These are phyloP conservation scores for Seriola rivoliana DNA, from an alignment of 2,113 vertebrate species.

Conservation along the genomic window DNA sequence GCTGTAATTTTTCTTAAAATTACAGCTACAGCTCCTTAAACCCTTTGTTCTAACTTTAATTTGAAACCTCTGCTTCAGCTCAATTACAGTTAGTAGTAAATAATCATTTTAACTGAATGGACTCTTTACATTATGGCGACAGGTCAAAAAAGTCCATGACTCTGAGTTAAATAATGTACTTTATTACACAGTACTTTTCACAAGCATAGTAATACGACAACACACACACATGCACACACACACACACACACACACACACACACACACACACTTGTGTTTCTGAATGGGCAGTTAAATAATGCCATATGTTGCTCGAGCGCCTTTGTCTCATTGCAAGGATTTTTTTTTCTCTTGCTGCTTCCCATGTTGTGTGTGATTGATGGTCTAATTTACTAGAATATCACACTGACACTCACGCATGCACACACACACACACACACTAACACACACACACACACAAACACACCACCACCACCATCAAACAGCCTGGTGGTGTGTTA, in stretches of 20 bases:
- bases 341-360: slow-evolving; percentile 61
- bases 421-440: slow-evolving; percentile 47
- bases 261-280: slow-evolving; percentile 59
- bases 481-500: slow-evolving; percentile 21
- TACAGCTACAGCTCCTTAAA: too few species aligned
- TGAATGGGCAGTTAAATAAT: slow-evolving; percentile 82
- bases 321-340: slow-evolving; percentile 74
- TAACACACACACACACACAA: neutral
- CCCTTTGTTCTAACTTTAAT: neutral
- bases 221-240: slow-evolving; percentile 26
- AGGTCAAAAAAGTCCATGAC: slow-evolving; percentile 14
- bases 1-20: neutral
- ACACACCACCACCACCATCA: slow-evolving; percentile 8
- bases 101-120: slow-evolving; percentile 25
- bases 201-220: neutral
- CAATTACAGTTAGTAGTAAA: neutral
- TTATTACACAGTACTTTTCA: slow-evolving; percentile 1
- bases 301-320: slow-evolving; percentile 80
- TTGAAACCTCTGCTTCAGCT: neutral
- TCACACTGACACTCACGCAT: slow-evolving; percentile 62
- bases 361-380: slow-evolving; percentile 82
- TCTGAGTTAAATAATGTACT: slow-evolving; percentile 7
- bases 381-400: slow-evolving; percentile 85
- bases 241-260: slow-evolving; percentile 33
- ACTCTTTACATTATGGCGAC: slow-evolving; percentile 5